Percentiles rank a stretch among this genome's conserved stretches.
Conservation (phyloP, 2,113 vertebrate genomes). For the Neoarius graeffei region DNA sequence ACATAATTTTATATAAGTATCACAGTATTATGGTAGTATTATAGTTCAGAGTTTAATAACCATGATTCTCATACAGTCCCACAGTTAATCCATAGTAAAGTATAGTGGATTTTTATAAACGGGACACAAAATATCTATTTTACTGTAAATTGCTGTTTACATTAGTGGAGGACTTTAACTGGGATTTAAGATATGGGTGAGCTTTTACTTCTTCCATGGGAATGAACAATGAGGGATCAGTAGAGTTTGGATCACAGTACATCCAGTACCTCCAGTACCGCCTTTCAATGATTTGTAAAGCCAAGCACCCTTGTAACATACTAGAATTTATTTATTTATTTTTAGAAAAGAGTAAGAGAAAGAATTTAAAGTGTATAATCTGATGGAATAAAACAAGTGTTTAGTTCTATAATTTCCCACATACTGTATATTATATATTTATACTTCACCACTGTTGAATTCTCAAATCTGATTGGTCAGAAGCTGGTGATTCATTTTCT, state of each 20-base stretch:
- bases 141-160: slow-evolving; percentile 10
- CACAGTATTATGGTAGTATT: not conserved
- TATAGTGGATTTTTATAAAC: not conserved
- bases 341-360: not conserved
- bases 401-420: not conserved
- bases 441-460: not conserved
- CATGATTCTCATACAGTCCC: not conserved
- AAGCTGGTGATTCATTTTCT: not conserved
- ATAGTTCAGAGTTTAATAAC: slow-evolving; percentile 1
- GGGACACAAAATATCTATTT: not conserved
- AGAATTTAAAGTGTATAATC: not conserved
- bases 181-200: not conserved
- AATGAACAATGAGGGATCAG: not conserved
- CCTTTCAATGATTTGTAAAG: not conserved
- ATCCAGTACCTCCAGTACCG: not conserved
- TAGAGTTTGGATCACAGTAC: not conserved
- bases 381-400: not conserved
- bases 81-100: slow-evolving; percentile 2
- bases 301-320: not conserved
- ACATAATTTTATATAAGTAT: not conserved
- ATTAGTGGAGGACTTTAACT: not conserved
- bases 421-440: not conserved
- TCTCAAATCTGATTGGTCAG: not conserved
- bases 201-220: not conserved
- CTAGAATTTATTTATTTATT: not conserved